Base-by-base conservation (phyloP, 2,113 vertebrate genomes). In the Hymenochirus boettgeri region DNA sequence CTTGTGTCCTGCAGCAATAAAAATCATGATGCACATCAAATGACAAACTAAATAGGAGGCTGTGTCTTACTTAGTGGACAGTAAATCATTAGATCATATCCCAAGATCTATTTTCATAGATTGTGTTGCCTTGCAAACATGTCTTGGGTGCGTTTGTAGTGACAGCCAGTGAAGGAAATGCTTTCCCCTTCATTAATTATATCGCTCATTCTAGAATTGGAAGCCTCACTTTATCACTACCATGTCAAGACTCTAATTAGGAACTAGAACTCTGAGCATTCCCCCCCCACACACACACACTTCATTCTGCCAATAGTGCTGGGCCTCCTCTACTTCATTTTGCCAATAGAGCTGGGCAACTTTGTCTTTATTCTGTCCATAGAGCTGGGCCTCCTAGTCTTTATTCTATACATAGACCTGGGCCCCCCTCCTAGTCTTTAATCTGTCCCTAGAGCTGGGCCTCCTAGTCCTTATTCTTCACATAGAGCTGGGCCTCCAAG, bases 1-100 rank as follows among this genome's bases (percentile, higher is more conserved):
- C 39, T 46, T 55, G 26, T 57, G 54, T 26, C 62, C 47, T 18
- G n/a, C 47, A 39, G 62, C 21, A 37, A 57, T 4, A 15, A 9
- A 35, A 46, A 27, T 13, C 31, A 31, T 65, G 62, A 47, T 24
- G 18, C 27, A 47, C 22, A 21, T 13, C 26, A 57, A 33, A 48
- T 15, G 29, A 19, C 9, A 9, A 65, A 46, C 18, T 12, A 33
- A 46, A 64, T 21, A 54, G 19, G 62, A 65, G 19, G 9, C 35
- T 26, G 24, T 45, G 8, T 3, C 51, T 27, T 31, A 13, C 29
- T 18, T 18, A 53, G 18, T 31, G 51, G 52, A 42, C 18, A 17
- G 37, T 13, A 8, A 24, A 31, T 65, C 52, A 47, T 65, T 65
- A 65, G 62, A 56, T 65, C 37, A 55, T 5, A 18, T 5, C 48